Conservation (phyloP, 1,140 invertebrate genomes). For the Cyclina sinensis region DNA sequence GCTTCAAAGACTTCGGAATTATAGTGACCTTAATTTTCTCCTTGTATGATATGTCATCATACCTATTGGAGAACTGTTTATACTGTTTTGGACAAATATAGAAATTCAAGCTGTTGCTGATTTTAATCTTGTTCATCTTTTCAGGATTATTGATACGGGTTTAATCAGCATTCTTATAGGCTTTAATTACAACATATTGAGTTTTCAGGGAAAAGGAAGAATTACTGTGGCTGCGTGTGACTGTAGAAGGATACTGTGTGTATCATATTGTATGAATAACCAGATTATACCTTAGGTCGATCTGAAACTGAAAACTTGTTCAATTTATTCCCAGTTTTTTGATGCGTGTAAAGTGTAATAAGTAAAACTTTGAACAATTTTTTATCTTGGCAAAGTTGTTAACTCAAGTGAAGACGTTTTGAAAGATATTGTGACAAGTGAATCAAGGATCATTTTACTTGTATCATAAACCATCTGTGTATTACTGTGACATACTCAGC, state of each 20-base stretch:
- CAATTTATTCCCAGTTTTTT: slow-evolving; percentile 17
- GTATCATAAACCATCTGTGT: slow-evolving; percentile 7
- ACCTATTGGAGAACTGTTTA: not conserved
- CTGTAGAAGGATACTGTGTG: not conserved
- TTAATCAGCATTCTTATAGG: not conserved
- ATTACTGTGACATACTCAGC: not conserved
- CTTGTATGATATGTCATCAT: not conserved
- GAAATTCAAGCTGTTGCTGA: slow-evolving; percentile 8
- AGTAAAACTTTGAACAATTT: slow-evolving; percentile 23
- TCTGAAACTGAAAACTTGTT: not conserved
- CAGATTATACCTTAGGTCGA: not conserved
- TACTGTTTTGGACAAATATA: not conserved
- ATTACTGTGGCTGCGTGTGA: not conserved
- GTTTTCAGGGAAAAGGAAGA: not conserved
- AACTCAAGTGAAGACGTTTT: slow-evolving; percentile 41
- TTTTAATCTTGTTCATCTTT: not conserved
- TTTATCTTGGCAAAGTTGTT: not conserved
- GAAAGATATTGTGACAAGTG: slow-evolving; percentile 12
- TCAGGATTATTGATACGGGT: not conserved
- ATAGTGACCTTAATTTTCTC: not conserved
- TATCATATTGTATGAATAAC: not conserved
- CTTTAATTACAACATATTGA: not conserved
- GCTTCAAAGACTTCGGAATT: not conserved
- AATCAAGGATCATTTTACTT: not conserved
- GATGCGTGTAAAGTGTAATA: slow-evolving; percentile 28